A percentile compares a stretch with the other conserved stretches of the same genome.
These are phyloP conservation scores for Tillus elongatus DNA, from an alignment of 2,888 invertebrate genomes.

Conservation along the genomic window DNA sequence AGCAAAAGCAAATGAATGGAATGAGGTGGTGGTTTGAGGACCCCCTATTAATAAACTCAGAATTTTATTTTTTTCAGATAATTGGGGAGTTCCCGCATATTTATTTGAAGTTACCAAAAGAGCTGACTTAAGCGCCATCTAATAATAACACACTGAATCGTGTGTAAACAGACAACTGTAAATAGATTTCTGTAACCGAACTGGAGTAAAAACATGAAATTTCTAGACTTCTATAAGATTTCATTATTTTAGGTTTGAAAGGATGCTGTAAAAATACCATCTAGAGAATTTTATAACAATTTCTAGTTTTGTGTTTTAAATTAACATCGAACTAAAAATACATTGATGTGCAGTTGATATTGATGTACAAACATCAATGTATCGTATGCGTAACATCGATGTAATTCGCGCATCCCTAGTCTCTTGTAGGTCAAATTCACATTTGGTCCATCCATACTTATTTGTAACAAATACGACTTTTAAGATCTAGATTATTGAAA, in stretches of 20 bases:
- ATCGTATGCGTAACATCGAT: constrained; percentile 3
- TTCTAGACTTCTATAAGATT: background rate
- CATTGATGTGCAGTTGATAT: constrained; percentile 1
- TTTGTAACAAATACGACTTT: too few relatives aligned
- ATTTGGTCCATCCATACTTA: too few relatives aligned
- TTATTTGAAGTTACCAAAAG: too few relatives aligned
- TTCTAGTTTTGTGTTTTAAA: constrained; percentile 3
- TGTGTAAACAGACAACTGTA: background rate
- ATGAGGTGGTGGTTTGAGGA: background rate
- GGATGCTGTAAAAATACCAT: constrained; percentile 1
- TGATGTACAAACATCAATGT: constrained; percentile 2
- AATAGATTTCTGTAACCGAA: constrained; percentile 1
- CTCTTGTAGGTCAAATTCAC: too few relatives aligned
- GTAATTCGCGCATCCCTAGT: constrained; percentile 2
- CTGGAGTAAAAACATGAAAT: background rate
- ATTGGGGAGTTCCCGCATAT: background rate
- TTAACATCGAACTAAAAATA: background rate
- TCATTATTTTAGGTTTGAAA: background rate
- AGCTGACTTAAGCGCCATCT: constrained; percentile 1
- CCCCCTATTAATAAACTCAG: constrained; percentile 2
- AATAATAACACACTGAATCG: background rate
- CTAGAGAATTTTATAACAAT: constrained; percentile 1
- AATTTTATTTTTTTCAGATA: constrained; percentile 3
- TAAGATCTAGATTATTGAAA: too few relatives aligned
- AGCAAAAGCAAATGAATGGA: background rate